phyloP scores from a whole-genome alignment of 2,797 vertebrate species.

The Linurgus olivaceus region DNA sequence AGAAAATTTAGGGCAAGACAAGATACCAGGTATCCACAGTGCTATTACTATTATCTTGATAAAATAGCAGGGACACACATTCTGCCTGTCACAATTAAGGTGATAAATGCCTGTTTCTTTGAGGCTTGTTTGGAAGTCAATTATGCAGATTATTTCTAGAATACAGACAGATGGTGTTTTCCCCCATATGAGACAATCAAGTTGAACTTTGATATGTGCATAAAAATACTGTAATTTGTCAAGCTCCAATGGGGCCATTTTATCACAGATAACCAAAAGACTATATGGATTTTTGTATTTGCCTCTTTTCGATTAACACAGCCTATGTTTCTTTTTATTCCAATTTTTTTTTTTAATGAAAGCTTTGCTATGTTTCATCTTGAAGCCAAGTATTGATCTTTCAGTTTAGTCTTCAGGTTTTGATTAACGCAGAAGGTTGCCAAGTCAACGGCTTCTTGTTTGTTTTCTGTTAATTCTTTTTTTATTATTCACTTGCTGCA shows the following conservation, averaged over 20 bases:
- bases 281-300: slow-evolving; percentile 71
- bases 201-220: slow-evolving; percentile 77
- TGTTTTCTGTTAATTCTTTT: slow-evolving; percentile 80
- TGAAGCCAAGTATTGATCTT: slow-evolving; percentile 81
- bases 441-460: slow-evolving; percentile 74
- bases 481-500: slow-evolving; percentile 78
- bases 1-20: not conserved
- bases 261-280: slow-evolving; percentile 66
- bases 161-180: slow-evolving; percentile 80
- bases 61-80: slow-evolving; percentile 70
- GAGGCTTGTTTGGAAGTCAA: slow-evolving; percentile 79
- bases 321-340: slow-evolving; percentile 40
- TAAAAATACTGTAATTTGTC: slow-evolving; percentile 75
- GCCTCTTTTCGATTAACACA: slow-evolving; percentile 68
- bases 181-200: slow-evolving; percentile 75
- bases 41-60: slow-evolving; percentile 72
- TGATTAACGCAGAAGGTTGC: slow-evolving; percentile 78
- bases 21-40: slow-evolving; percentile 50
- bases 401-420: slow-evolving; percentile 73
- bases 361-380: slow-evolving; percentile 74
- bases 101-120: slow-evolving; percentile 78
- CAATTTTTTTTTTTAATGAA: slow-evolving; percentile 41
- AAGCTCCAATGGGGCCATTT: slow-evolving; percentile 65
- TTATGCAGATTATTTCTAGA: slow-evolving; percentile 81
- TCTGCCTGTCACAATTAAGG: slow-evolving; percentile 76